Evolutionary conservation across 2,888 invertebrate species (phyloP).

Genomic region (Drosophila quasianomalipes): DNA sequence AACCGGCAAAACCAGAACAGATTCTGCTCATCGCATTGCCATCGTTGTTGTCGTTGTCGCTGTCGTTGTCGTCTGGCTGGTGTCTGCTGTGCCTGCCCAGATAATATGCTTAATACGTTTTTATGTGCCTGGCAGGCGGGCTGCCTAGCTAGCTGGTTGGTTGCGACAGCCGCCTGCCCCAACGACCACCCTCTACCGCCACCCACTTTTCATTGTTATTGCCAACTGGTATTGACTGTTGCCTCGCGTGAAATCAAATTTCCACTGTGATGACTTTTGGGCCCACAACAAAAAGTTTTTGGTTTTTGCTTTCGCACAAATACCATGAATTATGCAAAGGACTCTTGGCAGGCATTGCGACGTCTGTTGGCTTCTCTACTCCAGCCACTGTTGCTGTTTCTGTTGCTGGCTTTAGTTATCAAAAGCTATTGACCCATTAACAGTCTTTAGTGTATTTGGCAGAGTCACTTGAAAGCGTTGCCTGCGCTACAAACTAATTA

Average conservation of each 20-base stretch:
- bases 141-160: slow-evolving; percentile 7
- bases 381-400: not conserved
- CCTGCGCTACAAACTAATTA: slow-evolving; percentile 68
- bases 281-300: slow-evolving; percentile 51
- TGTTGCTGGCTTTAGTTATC: slow-evolving; percentile 47
- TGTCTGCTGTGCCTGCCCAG: slow-evolving; percentile 68
- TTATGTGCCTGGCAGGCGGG: slow-evolving; percentile 65
- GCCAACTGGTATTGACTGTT: slow-evolving; percentile 73
- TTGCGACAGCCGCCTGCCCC: not conserved
- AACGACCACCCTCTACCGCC: not conserved
- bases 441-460: slow-evolving; percentile 57
- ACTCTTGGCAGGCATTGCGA: slow-evolving; percentile 45
- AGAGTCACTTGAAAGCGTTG: slow-evolving; percentile 48
- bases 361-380: slow-evolving; percentile 16
- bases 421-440: slow-evolving; percentile 79
- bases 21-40: slow-evolving; percentile 55
- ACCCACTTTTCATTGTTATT: slow-evolving; percentile 66
- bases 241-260: slow-evolving; percentile 78
- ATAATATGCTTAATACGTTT: slow-evolving; percentile 82
- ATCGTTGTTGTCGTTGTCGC: slow-evolving; percentile 33
- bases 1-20: slow-evolving; percentile 66
- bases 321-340: slow-evolving; percentile 77
- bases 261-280: slow-evolving; percentile 77
- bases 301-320: slow-evolving; percentile 34
- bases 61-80: slow-evolving; percentile 54